Evolutionary conservation across 2,113 vertebrate species (phyloP), one percentile per base, ranked within the genome.

Genomic region (Anolis sagrei): DNA sequence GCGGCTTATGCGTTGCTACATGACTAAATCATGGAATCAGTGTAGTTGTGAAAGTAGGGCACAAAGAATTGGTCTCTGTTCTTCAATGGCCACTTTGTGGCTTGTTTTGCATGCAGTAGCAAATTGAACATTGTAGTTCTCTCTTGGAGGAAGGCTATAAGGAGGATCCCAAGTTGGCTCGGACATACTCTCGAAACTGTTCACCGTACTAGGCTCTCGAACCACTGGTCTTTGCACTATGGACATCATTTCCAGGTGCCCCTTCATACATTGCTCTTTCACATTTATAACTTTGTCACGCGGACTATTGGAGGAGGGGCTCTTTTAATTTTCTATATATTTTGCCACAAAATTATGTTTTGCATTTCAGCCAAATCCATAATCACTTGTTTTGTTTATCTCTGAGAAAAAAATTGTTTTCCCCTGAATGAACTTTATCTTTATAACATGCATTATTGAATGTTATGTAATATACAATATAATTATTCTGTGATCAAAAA

Each of bases 381-480:
- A 84, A 80, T 91, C 92, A 92, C 94, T 95, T 95, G 91, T 94
- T 95, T 92, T 95, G 93, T 88, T 86, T 87, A 92, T 95, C 88
- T 87, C 66, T 76, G 87, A 89, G 85, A 91, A 95, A 90, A n/a
- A 92, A 87, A 0, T 87, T 76, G 86, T 81, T 95, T 94, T 93
- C 89, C 87, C 90, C 93, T 90, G 93, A 92, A 92, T 95, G 89
- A 88, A 81, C 84, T 91, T 90, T 95, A 94, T 91, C 81, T 89
- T 90, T 86, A 90, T 94, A 89, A 95, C 88, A 95, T 88, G 92
- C 92, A 86, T 88, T 91, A 95, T 91, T 94, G 87, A 90, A 94
- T 74, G 69, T 82, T 68, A 87, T 93, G 92, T 95, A 94, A 85
- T 89, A 90, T 96, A 93, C 89, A 93, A 66, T 81, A 93, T 90